Conservation (phyloP, 2,888 invertebrate species). For the Pachliopta kotzebuea region DNA sequence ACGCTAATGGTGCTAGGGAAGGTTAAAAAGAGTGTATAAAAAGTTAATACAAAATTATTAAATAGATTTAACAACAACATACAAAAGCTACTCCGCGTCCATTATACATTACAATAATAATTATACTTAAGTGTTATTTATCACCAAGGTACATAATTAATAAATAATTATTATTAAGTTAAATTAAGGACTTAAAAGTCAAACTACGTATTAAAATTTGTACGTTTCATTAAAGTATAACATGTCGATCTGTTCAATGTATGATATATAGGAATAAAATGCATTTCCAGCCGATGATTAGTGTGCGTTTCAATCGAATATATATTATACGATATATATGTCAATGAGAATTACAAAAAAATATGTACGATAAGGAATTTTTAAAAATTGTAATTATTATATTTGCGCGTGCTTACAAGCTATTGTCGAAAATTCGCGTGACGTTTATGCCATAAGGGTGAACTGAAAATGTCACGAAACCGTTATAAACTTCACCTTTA, state of each 20-base stretch:
- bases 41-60: slow-evolving; percentile 77
- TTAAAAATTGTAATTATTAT: not conserved
- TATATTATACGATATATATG: not conserved
- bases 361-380: not conserved
- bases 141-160: slow-evolving; percentile 64
- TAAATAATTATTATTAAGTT: slow-evolving; percentile 58
- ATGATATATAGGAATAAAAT: not conserved
- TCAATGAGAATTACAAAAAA: not conserved
- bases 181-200: slow-evolving; percentile 45
- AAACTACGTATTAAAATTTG: slow-evolving; percentile 25
- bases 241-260: not conserved
- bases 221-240: slow-evolving; percentile 11
- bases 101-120: slow-evolving; percentile 62
- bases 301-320: not conserved
- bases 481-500: slow-evolving; percentile 19
- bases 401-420: slow-evolving; percentile 18
- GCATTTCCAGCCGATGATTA: not conserved
- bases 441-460: slow-evolving; percentile 20
- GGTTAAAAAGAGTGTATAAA: slow-evolving; percentile 79
- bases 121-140: slow-evolving; percentile 65
- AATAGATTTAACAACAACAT: slow-evolving; percentile 74
- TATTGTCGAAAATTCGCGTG: slow-evolving; percentile 21
- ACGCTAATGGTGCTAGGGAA: slow-evolving; percentile 76
- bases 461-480: slow-evolving; percentile 26
- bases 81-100: slow-evolving; percentile 76